Evolutionary conservation across 2,888 invertebrate species (phyloP), one percentile per base, ranked within the genome.

Genomic region (Melipona bicolor): DNA sequence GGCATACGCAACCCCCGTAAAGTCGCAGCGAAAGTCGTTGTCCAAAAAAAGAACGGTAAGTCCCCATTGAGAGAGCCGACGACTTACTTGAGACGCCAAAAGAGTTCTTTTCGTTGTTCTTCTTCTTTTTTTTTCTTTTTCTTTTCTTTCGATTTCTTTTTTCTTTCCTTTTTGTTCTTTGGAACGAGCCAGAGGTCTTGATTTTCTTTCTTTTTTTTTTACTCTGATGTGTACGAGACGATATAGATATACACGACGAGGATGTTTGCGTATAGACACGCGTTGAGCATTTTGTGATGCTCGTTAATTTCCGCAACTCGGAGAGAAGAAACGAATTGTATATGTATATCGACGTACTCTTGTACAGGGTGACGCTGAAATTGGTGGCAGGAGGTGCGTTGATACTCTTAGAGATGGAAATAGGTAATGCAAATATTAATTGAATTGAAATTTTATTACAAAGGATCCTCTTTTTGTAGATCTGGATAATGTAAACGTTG

Each of bases 41-140:
- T 95, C 94, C 94, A 95, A 95, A 95, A 94, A 95, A 95, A 95
- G 92, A 95, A 94, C 94, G 95, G 95, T 95, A 95, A 95, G 95
- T 95, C 94, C 93, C 93, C 87, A 85, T 72, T 77, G 85, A 89
- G 85, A 90, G 86, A 89, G 91, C 90, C 93, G 93, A 94, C 91
- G 94, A 94, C 94, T 94, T 94, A 94, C 94, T 92, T 92, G 76
- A 77, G 91, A 91, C 92, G 93, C 93, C 92, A 93, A 91, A 83
- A 77, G 70, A 82, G 74, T 65, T 74, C 49, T 72, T 74, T 74
- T 32, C 1, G 36, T 65, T 73, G 9, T 67, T n/a, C n/a, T 54
- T 70, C 24, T 77, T 52, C 15, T 49, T 52, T 54, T 64, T 36
- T 62, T 43, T 72, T 43, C 70, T 82, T 27, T 71, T 50, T 56